phyloP scores from a whole-genome alignment of 2,888 invertebrate species.

The Apodemia hepburni region DNA sequence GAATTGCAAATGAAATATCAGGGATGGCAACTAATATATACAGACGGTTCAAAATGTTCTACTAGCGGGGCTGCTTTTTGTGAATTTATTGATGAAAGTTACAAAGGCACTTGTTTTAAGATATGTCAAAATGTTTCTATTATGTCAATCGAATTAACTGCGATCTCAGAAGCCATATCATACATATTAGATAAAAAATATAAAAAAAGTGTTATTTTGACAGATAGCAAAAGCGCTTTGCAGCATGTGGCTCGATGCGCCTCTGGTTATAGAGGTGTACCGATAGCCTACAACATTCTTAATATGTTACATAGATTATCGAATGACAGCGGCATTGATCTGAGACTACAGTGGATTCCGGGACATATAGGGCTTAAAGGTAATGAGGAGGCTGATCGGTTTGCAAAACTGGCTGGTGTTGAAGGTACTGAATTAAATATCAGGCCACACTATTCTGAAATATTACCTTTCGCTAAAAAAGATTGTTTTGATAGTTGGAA shows the following conservation, averaged over 20 bases:
- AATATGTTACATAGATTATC: no score
- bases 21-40: not conserved
- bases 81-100: not conserved
- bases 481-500: no score
- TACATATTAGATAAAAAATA: not conserved
- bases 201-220: not conserved
- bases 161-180: not conserved
- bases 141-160: not conserved
- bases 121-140: not conserved
- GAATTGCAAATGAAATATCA: not conserved
- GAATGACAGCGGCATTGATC: no score
- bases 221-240: not conserved
- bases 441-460: no score
- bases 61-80: not conserved
- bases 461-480: no score
- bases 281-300: conserved; percentile 4
- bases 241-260: conserved; percentile 3
- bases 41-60: conserved; percentile 3
- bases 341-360: no score
- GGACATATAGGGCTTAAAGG: no score
- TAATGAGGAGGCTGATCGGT: no score
- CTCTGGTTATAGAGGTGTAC: conserved; percentile 6
- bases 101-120: not conserved
- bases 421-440: no score
- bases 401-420: no score